These are phyloP conservation scores for Jaculus jaculus DNA, from an alignment of 2,113 vertebrate species.

Conservation along the genomic window DNA sequence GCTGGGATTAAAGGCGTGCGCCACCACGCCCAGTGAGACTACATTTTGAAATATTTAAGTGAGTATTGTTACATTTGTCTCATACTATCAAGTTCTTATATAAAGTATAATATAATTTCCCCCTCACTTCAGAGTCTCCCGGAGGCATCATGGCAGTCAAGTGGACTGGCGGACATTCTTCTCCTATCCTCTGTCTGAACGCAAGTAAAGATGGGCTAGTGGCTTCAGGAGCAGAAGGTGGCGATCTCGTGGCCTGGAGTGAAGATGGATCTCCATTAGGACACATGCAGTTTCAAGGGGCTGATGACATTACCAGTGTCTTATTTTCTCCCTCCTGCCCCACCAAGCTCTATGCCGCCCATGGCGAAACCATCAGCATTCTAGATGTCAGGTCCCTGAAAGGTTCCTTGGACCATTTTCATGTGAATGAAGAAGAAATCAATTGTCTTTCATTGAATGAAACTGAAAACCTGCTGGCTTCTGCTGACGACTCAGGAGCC, in stretches of 20 bases:
- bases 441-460: conserved; percentile 92
- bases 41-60: conserved; percentile 40
- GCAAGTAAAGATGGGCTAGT: conserved; percentile 87
- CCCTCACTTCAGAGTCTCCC: conserved; percentile 22
- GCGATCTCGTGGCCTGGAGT: conserved; percentile 90
- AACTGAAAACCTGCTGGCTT: conserved; percentile 87
- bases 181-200: conserved; percentile 88
- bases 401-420: conserved; percentile 83
- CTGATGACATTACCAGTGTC: conserved; percentile 88
- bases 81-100: not conserved
- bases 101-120: not conserved
- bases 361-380: conserved; percentile 89
- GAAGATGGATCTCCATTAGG: conserved; percentile 83
- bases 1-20: no score
- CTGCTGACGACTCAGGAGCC: conserved; percentile 92
- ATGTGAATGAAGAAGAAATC: conserved; percentile 93
- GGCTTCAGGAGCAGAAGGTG: conserved; percentile 92
- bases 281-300: conserved; percentile 79
- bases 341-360: conserved; percentile 87
- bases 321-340: conserved; percentile 86
- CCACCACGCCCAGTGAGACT: no score
- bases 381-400: conserved; percentile 90
- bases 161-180: conserved; percentile 90
- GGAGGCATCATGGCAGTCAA: conserved; percentile 86
- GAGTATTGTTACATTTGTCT: conserved; percentile 12